Evolutionary conservation across 2,888 invertebrate species (phyloP).

Genomic region (Acronicta alni): DNA sequence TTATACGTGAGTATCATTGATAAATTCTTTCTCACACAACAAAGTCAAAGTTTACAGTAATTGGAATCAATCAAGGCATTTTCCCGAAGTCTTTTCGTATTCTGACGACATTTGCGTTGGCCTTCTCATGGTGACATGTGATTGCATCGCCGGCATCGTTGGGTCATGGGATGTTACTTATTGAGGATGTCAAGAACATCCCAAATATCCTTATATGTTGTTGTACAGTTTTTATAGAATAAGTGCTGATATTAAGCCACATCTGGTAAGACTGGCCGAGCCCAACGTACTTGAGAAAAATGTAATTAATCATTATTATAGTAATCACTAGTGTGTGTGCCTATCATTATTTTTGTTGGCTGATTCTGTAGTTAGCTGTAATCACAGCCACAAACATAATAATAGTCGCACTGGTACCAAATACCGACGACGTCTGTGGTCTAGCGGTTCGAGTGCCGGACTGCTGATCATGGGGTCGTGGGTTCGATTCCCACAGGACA

Average conservation of each 20-base stretch:
- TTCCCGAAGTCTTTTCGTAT: slow-evolving; percentile 16
- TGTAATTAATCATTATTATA: background rate
- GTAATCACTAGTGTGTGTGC: background rate
- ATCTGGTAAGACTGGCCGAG: background rate
- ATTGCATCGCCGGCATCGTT: slow-evolving; percentile 14
- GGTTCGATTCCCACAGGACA: too few species aligned
- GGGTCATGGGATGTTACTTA: slow-evolving; percentile 34
- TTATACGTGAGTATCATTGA: background rate
- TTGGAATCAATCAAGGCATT: slow-evolving; percentile 16
- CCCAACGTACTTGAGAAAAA: background rate
- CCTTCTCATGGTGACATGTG: slow-evolving; percentile 20
- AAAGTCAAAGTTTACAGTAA: slow-evolving; percentile 31
- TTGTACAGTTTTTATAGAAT: slow-evolving; percentile 18
- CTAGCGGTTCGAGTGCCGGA: too few species aligned
- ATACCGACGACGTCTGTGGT: too few species aligned
- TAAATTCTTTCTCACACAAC: slow-evolving; percentile 24
- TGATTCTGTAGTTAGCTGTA: slow-evolving; percentile 1
- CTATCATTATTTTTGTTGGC: background rate
- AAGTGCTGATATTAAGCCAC: slow-evolving; percentile 2
- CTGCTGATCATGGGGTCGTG: too few species aligned
- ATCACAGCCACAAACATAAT: slow-evolving; percentile 15
- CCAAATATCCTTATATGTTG: slow-evolving; percentile 11
- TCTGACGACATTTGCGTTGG: slow-evolving; percentile 7
- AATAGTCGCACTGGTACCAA: background rate
- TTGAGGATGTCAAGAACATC: slow-evolving; percentile 30